Base-by-base conservation (phyloP, 2,888 invertebrate species). In the Pocota personata region DNA sequence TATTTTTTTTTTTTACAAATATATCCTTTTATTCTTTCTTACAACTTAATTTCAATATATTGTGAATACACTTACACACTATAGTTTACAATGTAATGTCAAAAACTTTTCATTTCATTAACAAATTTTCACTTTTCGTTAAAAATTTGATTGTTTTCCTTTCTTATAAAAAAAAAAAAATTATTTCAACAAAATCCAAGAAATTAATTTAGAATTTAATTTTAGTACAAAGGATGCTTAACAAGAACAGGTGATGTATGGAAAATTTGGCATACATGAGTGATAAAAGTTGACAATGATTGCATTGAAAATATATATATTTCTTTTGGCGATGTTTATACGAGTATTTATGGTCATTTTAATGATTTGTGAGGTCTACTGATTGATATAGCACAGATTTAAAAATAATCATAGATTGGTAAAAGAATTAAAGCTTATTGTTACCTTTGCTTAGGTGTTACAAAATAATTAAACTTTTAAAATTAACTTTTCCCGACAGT, bases 211-310 rank as follows among this genome's bases (percentile, higher is more conserved):
- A 27, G 8, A 64, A 37, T 16, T 40, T 19, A 0, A 4, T 14
- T 72, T 40, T 60, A 24, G 16, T 35, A 67, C 55, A 46, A 46
- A 69, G 14, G 46, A 69, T 76, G 69, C 48, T 50, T 50, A 40
- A 64, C 14, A 80, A 75, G 32, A 75, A 43, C 66, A 46, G 60
- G 57, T 79, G 30, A 66, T 48, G 30, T 71, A 80, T 84, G 84
- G 43, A 80, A 84, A 84, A 84, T 84, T 84, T 84, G 84, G 84
- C 84, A 84, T 80, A 75, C 57, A 80, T 84, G 84, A 84, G 80
- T 84, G 79, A 75, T 52, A 21, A 40, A 35, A 19, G 60, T 67
- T 73, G 57, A 69, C 72, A 78, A 75, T 79, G 84, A 62, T 75
- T 71, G 69, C 60, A 52, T 78, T 67, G 58, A 52, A 78, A 73